Conservation (phyloP, 2,113 vertebrate genomes). For the Pipra filicauda region DNA sequence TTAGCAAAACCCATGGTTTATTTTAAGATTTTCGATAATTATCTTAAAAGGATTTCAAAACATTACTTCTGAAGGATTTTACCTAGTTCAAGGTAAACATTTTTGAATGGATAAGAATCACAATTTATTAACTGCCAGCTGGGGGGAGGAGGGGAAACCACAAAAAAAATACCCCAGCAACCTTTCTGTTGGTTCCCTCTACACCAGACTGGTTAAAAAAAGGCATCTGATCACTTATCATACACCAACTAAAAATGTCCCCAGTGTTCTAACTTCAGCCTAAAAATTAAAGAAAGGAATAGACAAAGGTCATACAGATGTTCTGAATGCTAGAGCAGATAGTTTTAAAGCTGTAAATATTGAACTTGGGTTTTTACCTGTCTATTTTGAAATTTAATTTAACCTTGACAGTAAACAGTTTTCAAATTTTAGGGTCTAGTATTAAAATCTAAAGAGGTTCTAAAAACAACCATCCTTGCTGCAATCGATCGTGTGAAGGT, state of each 20-base stretch:
- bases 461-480: constrained; percentile 9
- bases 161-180: not conserved
- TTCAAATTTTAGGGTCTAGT: constrained; percentile 16
- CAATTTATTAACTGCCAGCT: not conserved
- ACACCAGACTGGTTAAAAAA: not conserved
- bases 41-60: not conserved
- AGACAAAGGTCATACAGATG: not conserved
- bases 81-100: not conserved
- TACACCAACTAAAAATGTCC: not conserved
- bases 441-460: not conserved
- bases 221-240: not conserved
- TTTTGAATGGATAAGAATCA: not conserved
- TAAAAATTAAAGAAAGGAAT: not conserved
- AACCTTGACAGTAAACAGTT: not conserved
- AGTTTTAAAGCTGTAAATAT: constrained; percentile 1
- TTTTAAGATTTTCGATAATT: not conserved
- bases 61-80: not conserved
- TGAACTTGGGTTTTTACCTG: constrained; percentile 40
- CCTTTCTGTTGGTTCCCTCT: not conserved
- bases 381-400: constrained; percentile 39
- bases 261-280: not conserved
- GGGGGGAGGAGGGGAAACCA: accelerated
- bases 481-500: not conserved
- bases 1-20: not conserved
- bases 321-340: not conserved